Evolutionary conservation across 1,140 invertebrate species (phyloP), one percentile per base, ranked within the genome.

Genomic region (Whitmania pigra): DNA sequence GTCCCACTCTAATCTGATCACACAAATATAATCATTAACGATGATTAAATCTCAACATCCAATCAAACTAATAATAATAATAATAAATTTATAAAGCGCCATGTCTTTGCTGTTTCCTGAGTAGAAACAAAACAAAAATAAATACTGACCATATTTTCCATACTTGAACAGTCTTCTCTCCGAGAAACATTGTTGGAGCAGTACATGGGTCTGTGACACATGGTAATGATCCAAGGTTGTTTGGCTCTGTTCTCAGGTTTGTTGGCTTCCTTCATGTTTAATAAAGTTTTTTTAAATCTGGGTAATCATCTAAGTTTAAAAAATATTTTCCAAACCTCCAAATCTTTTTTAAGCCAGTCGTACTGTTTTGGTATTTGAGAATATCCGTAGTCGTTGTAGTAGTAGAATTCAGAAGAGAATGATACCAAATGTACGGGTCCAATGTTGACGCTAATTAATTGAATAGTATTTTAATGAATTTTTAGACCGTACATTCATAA

Each of bases 361-460:
- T 89, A 97, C 81, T 98, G 94, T 74, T 88, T 87, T 11, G 89
- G 82, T 13, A 96, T 79, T 76, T 89, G 88, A 76, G 91, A 89
- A 40, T 91, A 79, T 9, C 93, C 94, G 81, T 91, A 95, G 74
- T 93, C 71, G n/a, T 78, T 85, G 80, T 89, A 97, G 81, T 94
- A 98, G 80, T 97, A 98, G 74, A 89, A 89, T 84, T 99, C 96
- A 0, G 95, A 97, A 72, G 90, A 92, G 72, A 98, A 87, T 15
- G 88, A 89, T 60, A 82, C 79, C 22, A 82, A 72, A 75, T 97
- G 94, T 17, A 91, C 87, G 11, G 92, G 91, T 0, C 95, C 95
- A 74, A 97, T 80, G 79, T 97, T 87, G 72, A 84, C 81, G 74
- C 83, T 84, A 76, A 74, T 80, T 77, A 73, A 57, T 18, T 31